phyloP scores from a whole-genome alignment of 2,797 vertebrate genomes.

The Danio tinwini region DNA sequence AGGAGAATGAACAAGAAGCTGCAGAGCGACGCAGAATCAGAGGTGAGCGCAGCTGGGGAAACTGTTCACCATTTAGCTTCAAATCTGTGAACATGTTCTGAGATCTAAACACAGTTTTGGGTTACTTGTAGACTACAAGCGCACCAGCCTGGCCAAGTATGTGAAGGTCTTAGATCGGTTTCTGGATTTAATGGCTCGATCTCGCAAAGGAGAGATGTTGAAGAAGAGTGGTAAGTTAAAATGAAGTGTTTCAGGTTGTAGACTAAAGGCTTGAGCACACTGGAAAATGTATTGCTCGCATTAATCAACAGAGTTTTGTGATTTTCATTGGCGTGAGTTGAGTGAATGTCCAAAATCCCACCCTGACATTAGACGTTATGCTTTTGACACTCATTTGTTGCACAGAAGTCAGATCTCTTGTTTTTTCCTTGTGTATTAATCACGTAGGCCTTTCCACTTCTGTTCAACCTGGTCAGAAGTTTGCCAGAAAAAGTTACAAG shows the following conservation, averaged over 20 bases:
- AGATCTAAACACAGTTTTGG: not conserved
- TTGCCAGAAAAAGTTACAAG: too few species aligned
- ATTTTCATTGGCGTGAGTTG: too few species aligned
- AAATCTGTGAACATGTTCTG: not conserved
- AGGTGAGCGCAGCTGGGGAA: slow-evolving; percentile 74
- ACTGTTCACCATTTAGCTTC: not conserved
- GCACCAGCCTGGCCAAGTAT: slow-evolving; percentile 89
- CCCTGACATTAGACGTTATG: too few species aligned
- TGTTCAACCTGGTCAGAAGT: too few species aligned
- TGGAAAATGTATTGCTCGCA: too few species aligned
- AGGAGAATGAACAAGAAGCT: slow-evolving; percentile 74
- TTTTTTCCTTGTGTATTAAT: too few species aligned
- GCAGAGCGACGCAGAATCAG: slow-evolving; percentile 77
- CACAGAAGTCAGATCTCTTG: too few species aligned
- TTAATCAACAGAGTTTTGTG: too few species aligned
- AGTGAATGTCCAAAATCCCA: too few species aligned
- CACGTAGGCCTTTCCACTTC: too few species aligned
- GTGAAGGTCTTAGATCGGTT: slow-evolving; percentile 89
- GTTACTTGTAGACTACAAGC: slow-evolving; percentile 83
- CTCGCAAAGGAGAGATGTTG: slow-evolving; percentile 84
- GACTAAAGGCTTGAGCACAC: too few species aligned
- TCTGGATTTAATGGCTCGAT: slow-evolving; percentile 83
- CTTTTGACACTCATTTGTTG: too few species aligned
- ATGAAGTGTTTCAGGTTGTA: not conserved
- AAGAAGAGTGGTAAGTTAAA: slow-evolving; percentile 83